A percentile compares a stretch with the other conserved stretches of the same genome.
phyloP scores from a whole-genome alignment of 1,140 invertebrate genomes.

The Whitmania pigra region DNA sequence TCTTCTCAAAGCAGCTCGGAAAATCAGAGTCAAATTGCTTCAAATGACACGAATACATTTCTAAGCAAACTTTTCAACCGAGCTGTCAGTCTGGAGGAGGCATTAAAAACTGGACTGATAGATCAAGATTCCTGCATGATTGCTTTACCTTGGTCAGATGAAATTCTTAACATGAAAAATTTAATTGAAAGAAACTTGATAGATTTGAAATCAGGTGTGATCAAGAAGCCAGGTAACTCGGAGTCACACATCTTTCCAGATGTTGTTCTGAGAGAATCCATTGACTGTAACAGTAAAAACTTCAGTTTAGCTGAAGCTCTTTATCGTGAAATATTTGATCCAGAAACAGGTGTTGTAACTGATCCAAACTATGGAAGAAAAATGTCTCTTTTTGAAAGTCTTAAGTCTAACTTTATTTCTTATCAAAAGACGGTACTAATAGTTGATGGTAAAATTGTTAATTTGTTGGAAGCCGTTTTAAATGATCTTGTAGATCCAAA shows the following conservation, averaged over 20 bases:
- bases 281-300: background rate
- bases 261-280: background rate
- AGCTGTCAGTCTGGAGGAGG: too few species aligned
- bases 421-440: background rate
- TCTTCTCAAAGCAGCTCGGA: too few species aligned
- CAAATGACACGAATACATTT: too few species aligned
- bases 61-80: too few species aligned
- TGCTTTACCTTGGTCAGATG: background rate
- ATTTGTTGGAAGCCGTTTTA: background rate
- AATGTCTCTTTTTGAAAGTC: constrained; percentile 9
- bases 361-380: background rate
- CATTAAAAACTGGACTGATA: background rate
- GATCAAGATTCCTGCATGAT: constrained; percentile 2
- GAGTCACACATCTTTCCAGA: background rate
- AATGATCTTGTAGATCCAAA: background rate
- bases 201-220: background rate
- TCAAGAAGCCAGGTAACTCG: background rate
- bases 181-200: background rate
- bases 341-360: background rate
- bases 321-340: background rate
- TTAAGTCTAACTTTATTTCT: constrained; percentile 5
- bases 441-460: constrained; percentile 1
- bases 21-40: too few species aligned
- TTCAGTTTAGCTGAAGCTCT: constrained; percentile 9
- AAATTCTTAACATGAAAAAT: background rate